Conservation (phyloP, 2,888 invertebrate genomes). For the Chalcis sispes region DNA sequence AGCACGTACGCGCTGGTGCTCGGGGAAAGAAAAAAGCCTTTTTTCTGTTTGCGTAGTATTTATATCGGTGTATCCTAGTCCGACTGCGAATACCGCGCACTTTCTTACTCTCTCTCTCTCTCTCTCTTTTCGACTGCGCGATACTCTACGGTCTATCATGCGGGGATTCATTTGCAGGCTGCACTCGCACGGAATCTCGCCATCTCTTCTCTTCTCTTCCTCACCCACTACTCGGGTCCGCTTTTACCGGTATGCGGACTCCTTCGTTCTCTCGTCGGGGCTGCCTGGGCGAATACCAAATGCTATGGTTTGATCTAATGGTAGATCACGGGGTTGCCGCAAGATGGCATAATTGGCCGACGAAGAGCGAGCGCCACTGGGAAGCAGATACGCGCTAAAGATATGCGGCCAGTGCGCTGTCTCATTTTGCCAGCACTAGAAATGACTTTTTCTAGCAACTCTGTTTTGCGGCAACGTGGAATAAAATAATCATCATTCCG, state of each 20-base stretch:
- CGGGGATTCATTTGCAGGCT: conserved; percentile 30
- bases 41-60: conserved; percentile 69
- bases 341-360: too few species aligned
- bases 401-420: too few species aligned
- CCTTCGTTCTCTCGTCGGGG: background rate
- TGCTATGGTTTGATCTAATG: background rate
- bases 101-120: background rate
- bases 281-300: background rate
- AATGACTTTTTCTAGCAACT: background rate
- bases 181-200: background rate
- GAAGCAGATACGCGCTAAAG: too few species aligned
- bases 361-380: too few species aligned
- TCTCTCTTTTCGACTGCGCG: background rate
- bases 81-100: background rate
- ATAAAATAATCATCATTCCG: too few species aligned
- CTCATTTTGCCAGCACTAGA: background rate
- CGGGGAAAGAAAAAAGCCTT: conserved; percentile 46
- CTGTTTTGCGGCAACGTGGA: too few species aligned
- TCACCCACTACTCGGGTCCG: background rate
- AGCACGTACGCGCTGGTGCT: conserved; percentile 61
- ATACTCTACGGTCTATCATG: background rate
- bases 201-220: background rate
- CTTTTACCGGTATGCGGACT: too few species aligned
- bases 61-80: conserved; percentile 63
- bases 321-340: background rate